Conservation (phyloP, 2,113 vertebrate species). For the Tricholaema leucomelas region DNA sequence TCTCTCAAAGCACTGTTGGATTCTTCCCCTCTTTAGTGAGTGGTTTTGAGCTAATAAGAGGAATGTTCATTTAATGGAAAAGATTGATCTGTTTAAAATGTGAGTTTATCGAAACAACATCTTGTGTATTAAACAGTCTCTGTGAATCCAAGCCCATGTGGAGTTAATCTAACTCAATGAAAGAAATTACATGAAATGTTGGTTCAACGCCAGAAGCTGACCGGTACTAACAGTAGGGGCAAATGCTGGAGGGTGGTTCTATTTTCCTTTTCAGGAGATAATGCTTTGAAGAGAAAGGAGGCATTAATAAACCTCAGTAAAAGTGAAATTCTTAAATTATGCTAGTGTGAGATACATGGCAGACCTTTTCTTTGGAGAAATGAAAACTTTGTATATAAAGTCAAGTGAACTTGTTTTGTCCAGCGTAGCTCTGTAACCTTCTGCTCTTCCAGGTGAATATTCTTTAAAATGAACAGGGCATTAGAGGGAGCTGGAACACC, state of each 20-base stretch:
- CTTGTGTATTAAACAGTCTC: neutral
- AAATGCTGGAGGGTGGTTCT: neutral
- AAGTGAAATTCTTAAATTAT: neutral
- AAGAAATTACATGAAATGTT: neutral
- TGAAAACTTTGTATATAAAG: neutral
- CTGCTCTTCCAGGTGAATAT: neutral
- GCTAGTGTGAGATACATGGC: accelerated
- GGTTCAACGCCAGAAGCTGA: neutral
- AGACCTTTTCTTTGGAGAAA: neutral
- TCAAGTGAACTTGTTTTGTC: neutral
- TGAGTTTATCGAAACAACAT: neutral
- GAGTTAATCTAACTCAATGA: neutral
- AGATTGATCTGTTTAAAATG: neutral
- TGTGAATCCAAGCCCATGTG: neutral
- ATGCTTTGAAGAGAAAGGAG: neutral
- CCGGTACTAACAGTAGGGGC: neutral
- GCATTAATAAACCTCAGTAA: neutral
- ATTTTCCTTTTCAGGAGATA: neutral
- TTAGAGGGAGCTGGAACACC: neutral
- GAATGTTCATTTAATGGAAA: neutral
- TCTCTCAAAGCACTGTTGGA: neutral
- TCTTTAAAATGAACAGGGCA: neutral
- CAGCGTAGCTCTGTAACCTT: neutral
- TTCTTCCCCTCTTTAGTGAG: neutral
- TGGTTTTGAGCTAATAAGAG: neutral